Percentiles rank a stretch among this genome's conserved stretches.
Evolutionary conservation across 2,888 invertebrate genomes (phyloP).

Genomic region (Athrips mouffetella): DNA sequence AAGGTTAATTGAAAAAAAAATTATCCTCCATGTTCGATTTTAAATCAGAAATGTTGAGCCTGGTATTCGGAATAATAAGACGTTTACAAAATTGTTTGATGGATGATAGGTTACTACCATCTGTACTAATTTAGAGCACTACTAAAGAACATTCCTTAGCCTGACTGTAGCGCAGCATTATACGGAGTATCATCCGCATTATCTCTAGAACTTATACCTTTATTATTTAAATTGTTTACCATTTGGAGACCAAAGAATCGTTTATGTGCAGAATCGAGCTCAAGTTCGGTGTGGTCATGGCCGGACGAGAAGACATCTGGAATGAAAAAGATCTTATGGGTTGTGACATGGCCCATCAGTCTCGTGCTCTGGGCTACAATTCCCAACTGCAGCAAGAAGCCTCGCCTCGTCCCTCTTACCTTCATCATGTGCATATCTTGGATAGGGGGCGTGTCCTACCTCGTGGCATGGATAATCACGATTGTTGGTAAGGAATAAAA

Average conservation of each 20-base stretch:
- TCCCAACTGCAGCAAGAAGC: conserved; percentile 84
- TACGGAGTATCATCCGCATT: too few species aligned
- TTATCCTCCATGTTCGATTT: too few species aligned
- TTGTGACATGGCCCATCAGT: conserved; percentile 86
- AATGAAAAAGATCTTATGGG: conserved; percentile 72
- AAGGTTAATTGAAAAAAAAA: too few species aligned
- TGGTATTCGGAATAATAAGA: too few species aligned
- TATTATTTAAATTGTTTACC: too few species aligned
- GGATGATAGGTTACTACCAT: too few species aligned
- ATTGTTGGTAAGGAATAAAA: conserved; percentile 82
- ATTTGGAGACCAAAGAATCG: too few species aligned
- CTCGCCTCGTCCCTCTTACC: conserved; percentile 81
- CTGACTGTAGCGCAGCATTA: too few species aligned
- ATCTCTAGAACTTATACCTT: not conserved
- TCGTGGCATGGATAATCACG: conserved; percentile 93
- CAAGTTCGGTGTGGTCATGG: conserved; percentile 74
- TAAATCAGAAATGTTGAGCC: too few species aligned
- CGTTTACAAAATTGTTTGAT: too few species aligned
- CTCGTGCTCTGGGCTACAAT: conserved; percentile 84
- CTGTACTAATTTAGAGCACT: too few species aligned
- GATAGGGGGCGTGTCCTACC: conserved; percentile 88
- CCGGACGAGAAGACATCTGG: conserved; percentile 66
- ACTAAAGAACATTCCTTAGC: too few species aligned
- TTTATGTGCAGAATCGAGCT: conserved; percentile 18
- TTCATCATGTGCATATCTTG: conserved; percentile 89